A percentile compares a stretch with the other conserved stretches of the same genome.
Conservation (phyloP, 1,140 invertebrate species). For the Macrotrachela quadricornifera region DNA sequence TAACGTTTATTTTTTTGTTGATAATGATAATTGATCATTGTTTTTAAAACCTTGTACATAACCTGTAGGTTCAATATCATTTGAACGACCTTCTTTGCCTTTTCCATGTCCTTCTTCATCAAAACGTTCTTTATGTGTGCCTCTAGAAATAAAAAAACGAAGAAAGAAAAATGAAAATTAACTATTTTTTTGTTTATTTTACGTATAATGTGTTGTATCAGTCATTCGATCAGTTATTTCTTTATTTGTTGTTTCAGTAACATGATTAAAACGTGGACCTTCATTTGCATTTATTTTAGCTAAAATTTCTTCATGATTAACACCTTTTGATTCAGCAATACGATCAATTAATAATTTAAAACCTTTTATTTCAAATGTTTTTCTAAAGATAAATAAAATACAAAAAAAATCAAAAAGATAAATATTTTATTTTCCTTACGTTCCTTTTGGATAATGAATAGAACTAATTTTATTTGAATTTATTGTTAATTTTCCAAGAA, state of each 20-base stretch:
- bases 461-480: neutral
- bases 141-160: constrained; percentile 8
- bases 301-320: neutral
- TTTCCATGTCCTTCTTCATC: constrained; percentile 33
- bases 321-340: constrained; percentile 3
- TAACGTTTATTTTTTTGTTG: too few species aligned
- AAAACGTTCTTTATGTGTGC: constrained; percentile 35
- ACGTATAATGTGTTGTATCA: constrained; percentile 30
- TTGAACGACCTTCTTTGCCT: constrained; percentile 28
- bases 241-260: constrained; percentile 11
- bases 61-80: constrained; percentile 23
- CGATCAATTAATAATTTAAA: constrained; percentile 2
- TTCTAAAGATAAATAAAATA: neutral
- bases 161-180: too few species aligned
- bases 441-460: constrained; percentile 5
- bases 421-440: neutral
- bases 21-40: too few species aligned
- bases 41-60: constrained; percentile 20
- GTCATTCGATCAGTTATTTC: constrained; percentile 59
- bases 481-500: constrained; percentile 4
- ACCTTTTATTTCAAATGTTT: constrained; percentile 8
- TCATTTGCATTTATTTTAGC: neutral
- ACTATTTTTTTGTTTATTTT: too few species aligned
- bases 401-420: neutral
- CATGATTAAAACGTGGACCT: neutral